Base-by-base conservation (phyloP, 2,888 invertebrate species). In the Dasypolia templi region DNA sequence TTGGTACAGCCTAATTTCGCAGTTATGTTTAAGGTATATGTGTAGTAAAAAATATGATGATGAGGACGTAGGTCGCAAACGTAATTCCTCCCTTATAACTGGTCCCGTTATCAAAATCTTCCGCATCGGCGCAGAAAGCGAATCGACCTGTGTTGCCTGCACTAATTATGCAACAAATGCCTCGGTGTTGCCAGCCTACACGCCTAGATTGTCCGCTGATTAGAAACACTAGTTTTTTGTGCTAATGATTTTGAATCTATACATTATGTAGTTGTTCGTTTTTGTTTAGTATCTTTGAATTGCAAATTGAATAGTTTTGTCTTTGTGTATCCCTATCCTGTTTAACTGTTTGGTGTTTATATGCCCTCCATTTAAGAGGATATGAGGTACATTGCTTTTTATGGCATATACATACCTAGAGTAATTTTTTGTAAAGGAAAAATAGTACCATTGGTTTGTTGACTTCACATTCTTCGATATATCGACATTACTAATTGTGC, bases 141-240 rank as follows among this genome's bases (percentile, higher is more conserved):
- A 69, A 75, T 66, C 81, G 71, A 59, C 73, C 61, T 74, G 62
- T 75, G 65, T 74, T 65, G 74, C 81, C 71, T 72, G 73, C 67
- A 73, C 73, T 72, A 72, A 84, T 84, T 84, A 77, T 75, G 83
- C 70, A 73, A 77, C 61, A 74, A 77, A 72, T 77, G 58, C 69
- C 71, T 73, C 64, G 26, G 67, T 81, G 72, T 81, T 82, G 69
- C 72, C 85, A 84, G 81, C 81, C 84, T 82, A 82, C 81, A 75
- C 84, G 76, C 44, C 68, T 75, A 82, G 84, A 81, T 82, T 81
- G 81, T 49, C 51, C 42, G 29, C 67, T 77, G 82, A 82, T 84
- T 77, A 77, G 84, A 61, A 80, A 81, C 85, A 84, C 77, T 69
- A 59, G 75, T 82, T 81, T 82, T 83, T 79, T 75, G 76, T 59